A percentile compares a stretch with the other conserved stretches of the same genome.
Conservation (phyloP, 2,888 invertebrate genomes). For the Agriopis leucophaearia region DNA sequence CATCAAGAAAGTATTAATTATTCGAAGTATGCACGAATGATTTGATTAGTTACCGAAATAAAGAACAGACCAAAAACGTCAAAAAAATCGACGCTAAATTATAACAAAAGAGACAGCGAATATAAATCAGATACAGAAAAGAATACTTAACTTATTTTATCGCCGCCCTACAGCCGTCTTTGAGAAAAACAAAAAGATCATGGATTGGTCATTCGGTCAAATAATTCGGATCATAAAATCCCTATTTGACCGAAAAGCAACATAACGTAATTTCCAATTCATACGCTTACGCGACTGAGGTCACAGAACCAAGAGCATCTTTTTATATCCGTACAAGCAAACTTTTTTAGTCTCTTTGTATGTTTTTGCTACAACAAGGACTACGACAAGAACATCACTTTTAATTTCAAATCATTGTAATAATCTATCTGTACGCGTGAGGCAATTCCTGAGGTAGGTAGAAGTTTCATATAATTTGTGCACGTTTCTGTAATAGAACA, state of each 20-base stretch:
- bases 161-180: slow-evolving; percentile 18
- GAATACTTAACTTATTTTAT: slow-evolving; percentile 26
- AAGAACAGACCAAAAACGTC: slow-evolving; percentile 11
- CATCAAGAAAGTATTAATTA: not conserved
- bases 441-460: not conserved
- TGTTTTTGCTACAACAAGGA: too few relatives aligned
- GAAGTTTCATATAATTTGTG: slow-evolving; percentile 5
- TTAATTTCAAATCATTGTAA: not conserved
- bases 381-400: too few relatives aligned
- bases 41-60: slow-evolving; percentile 4
- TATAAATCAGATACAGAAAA: slow-evolving; percentile 10
- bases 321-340: not conserved
- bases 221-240: slow-evolving; percentile 46
- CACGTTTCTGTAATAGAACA: slow-evolving; percentile 4
- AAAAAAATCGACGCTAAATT: slow-evolving; percentile 8
- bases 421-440: not conserved
- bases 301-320: slow-evolving; percentile 3
- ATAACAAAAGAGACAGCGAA: slow-evolving; percentile 10
- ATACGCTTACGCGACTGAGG: slow-evolving; percentile 27
- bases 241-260: slow-evolving; percentile 28
- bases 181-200: slow-evolving; percentile 34
- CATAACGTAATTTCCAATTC: slow-evolving; percentile 43
- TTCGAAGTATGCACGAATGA: not conserved
- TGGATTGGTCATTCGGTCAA: slow-evolving; percentile 41
- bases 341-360: not conserved